These are phyloP conservation scores for Stegophylla sp. DNA, from an alignment of 2,888 invertebrate genomes.

Conservation along the genomic window DNA sequence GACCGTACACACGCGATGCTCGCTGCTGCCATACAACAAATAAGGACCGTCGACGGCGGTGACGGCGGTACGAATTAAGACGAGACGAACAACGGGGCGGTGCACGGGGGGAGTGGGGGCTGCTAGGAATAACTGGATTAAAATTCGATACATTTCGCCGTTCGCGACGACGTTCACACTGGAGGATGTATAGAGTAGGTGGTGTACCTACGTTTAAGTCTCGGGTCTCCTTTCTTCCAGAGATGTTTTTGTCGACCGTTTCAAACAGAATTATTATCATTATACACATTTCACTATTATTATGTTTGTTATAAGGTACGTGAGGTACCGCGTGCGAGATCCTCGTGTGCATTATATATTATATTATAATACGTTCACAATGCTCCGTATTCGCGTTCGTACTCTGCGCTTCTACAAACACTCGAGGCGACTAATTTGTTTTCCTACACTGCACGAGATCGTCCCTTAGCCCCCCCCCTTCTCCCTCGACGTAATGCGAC, in stretches of 20 bases:
- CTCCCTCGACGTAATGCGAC: too few species aligned
- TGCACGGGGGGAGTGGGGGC: neutral
- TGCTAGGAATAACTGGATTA: constrained; percentile 56
- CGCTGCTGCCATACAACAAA: neutral
- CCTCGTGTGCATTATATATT: neutral
- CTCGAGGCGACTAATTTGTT: constrained; percentile 58
- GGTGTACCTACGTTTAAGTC: neutral
- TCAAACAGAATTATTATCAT: constrained; percentile 27
- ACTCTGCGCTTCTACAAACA: constrained; percentile 20
- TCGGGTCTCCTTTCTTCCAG: constrained; percentile 47
- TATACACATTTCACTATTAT: constrained; percentile 7
- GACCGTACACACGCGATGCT: neutral
- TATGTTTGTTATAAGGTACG: neutral
- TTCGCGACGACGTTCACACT: neutral
- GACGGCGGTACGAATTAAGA: constrained; percentile 49
- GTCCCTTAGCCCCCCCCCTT: too few species aligned
- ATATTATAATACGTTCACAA: neutral
- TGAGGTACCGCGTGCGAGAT: neutral
- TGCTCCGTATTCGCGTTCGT: neutral
- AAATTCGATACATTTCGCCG: constrained; percentile 52
- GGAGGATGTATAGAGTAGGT: too few species aligned
- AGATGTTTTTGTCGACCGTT: constrained; percentile 43
- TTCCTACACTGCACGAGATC: constrained; percentile 12
- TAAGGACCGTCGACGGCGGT: neutral
- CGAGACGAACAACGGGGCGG: too few species aligned